Base-by-base conservation (phyloP, 1,140 invertebrate species). In the Tenebrio molitor region DNA sequence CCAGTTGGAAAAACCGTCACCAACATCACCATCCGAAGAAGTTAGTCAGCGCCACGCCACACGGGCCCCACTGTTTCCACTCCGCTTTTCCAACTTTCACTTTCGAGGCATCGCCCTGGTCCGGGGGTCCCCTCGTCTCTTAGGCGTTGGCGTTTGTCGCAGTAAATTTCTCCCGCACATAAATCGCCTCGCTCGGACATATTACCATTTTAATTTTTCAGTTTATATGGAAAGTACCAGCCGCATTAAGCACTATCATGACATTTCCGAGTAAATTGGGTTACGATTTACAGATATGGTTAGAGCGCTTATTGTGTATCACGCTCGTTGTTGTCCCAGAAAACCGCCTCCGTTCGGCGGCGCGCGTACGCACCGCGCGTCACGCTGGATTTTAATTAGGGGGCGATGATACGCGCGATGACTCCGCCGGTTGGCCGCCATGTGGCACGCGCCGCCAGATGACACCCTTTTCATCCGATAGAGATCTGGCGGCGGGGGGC, bases 201-300 rank as follows among this genome's bases (percentile, higher is more conserved):
- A 58, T 58, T 58, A 58, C 50, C 50, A 58, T 58, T 58, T 58
- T 58, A 58, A 58, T 58, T 58, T 58, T 58, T 58, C 23, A 33
- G 50, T 58, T 58, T 58, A 58, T 58, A 58, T 58, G 50, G 50
- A 58, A 58, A 58, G 50, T 58, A 58, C 25, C 29, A 23, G 16
- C 23, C 50, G 50, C 50, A 58, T 58, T 58, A 58, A 58, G 50
- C 50, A 58, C 50, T 19, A 58, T 58, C 50, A 58, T 58, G 50
- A 58, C 50, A 58, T 58, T 58, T 58, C 50, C 50, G 50, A 58
- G 50, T 58, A 58, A 58, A 58, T 58, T 58, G 23, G 50, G 50
- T 58, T 58, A 58, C 50, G 50, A 58, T 58, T 58, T 58, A 58
- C 50, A 58, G 50, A 58, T 58, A 58, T 58, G 50, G 50, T 14